These are phyloP conservation scores for Popillia japonica DNA, from an alignment of 1,140 invertebrate species.

Conservation along the genomic window DNA sequence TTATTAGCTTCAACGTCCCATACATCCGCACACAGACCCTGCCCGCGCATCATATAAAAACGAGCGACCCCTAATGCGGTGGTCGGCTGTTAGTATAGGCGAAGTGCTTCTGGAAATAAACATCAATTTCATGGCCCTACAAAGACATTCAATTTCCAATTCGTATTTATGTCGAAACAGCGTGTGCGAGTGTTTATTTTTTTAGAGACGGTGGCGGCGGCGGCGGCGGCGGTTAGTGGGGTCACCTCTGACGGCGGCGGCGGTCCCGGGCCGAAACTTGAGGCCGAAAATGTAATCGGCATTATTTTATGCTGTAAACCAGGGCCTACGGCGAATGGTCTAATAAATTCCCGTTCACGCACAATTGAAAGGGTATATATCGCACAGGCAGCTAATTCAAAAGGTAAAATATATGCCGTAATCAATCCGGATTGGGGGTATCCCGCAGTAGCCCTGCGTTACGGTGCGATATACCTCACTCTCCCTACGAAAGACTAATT, in stretches of 20 bases:
- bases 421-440: not conserved
- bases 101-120: conserved; percentile 4
- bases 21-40: not conserved
- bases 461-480: not conserved
- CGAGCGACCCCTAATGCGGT: not conserved
- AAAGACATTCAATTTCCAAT: conserved; percentile 19
- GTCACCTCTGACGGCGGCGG: not conserved
- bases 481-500: not conserved
- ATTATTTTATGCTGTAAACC: conserved; percentile 12
- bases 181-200: not conserved
- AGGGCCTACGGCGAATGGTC: not conserved
- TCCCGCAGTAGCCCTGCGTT: not conserved
- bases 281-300: conserved; percentile 5
- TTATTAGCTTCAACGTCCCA: not conserved
- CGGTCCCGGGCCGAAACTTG: not conserved
- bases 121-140: not conserved
- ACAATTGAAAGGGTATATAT: conserved; percentile 15
- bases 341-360: conserved; percentile 14
- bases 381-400: not conserved
- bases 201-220: not conserved
- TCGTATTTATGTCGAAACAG: not conserved
- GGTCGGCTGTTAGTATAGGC: not conserved
- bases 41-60: not conserved
- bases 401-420: conserved; percentile 11
- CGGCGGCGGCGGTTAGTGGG: not conserved